A percentile compares a stretch with the other conserved stretches of the same genome.
phyloP scores from a whole-genome alignment of 2,113 vertebrate species.

The Agapornis roseicollis region DNA sequence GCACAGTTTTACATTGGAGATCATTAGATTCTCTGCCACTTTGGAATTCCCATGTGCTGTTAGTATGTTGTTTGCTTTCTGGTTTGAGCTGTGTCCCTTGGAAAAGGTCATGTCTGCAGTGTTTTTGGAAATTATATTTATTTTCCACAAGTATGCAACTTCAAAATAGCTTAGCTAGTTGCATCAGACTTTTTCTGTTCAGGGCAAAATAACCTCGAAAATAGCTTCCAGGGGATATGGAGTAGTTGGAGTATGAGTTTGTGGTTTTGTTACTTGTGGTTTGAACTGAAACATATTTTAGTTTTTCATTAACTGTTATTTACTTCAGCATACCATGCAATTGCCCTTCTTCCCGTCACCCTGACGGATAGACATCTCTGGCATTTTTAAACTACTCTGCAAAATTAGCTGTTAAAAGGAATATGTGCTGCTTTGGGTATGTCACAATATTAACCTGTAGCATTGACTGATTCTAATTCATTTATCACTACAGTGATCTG shows the following conservation, averaged over 20 bases:
- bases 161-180: neutral
- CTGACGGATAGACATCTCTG: fast-evolving
- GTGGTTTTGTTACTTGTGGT: neutral
- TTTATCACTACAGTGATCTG: neutral
- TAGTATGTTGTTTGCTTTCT: neutral
- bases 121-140: conserved; percentile 26
- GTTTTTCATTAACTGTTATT: neutral
- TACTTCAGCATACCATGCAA: neutral
- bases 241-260: neutral
- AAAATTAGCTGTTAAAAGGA: neutral
- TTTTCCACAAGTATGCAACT: conserved; percentile 18
- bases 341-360: neutral
- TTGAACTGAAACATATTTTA: neutral
- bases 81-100: neutral
- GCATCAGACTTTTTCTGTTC: neutral
- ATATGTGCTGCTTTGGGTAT: neutral
- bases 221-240: neutral
- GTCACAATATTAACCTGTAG: neutral
- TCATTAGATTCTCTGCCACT: neutral
- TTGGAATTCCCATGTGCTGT: neutral
- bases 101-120: conserved; percentile 20
- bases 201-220: neutral
- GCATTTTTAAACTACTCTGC: neutral
- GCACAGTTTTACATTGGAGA: neutral
- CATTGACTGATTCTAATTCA: neutral